phyloP scores from a whole-genome alignment of 2,797 vertebrate species.

The Rhincodon typus region DNA sequence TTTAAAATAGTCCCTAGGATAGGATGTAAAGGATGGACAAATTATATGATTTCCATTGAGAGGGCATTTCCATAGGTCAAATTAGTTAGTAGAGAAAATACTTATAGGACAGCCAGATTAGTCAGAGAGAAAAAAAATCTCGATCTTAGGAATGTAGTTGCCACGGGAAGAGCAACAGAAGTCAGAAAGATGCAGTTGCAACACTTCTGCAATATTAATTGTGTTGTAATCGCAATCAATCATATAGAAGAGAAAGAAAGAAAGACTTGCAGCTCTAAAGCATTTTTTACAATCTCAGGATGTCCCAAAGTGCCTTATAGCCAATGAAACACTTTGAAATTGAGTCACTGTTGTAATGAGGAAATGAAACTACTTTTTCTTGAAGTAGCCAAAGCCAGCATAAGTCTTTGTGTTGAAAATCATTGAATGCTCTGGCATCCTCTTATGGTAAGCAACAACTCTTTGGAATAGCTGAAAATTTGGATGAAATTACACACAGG shows the following conservation, averaged over 20 bases:
- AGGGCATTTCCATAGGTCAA: neutral
- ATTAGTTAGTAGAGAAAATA: neutral
- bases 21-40: neutral
- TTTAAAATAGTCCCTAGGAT: too few relatives aligned
- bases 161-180: neutral
- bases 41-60: too few relatives aligned
- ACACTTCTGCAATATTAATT: neutral
- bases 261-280: neutral
- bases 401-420: neutral
- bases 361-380: neutral
- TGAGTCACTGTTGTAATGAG: neutral
- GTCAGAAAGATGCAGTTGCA: neutral
- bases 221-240: neutral
- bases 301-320: neutral
- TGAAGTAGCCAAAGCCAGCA: neutral
- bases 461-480: neutral
- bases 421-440: neutral
- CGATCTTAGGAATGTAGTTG: neutral
- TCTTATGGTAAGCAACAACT: neutral
- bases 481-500: neutral
- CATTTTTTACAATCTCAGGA: neutral
- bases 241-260: neutral
- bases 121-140: neutral
- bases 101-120: neutral
- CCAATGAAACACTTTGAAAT: neutral